Percentiles rank a stretch among this genome's conserved stretches.
phyloP scores from a whole-genome alignment of 2,888 invertebrate species.

The Drosophila tanythrix region DNA sequence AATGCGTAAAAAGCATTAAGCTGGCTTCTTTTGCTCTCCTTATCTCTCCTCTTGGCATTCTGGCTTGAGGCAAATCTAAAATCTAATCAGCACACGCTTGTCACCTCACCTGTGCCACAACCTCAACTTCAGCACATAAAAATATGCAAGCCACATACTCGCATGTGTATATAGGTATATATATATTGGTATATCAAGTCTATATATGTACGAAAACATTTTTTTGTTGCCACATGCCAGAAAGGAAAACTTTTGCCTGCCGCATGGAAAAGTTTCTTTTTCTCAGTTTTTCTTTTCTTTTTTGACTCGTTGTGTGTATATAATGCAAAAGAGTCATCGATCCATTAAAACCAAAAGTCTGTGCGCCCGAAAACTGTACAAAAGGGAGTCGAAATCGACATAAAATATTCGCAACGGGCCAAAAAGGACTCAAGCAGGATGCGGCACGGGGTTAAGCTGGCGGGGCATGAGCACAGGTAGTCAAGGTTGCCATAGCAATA shows the following conservation, averaged over 20 bases:
- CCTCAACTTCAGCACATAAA: constrained; percentile 1
- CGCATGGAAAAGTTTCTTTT: constrained; percentile 42
- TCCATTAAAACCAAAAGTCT: constrained; percentile 82
- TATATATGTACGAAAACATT: constrained; percentile 44
- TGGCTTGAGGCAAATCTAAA: constrained; percentile 47
- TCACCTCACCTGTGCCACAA: constrained; percentile 36
- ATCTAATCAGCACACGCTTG: constrained; percentile 71
- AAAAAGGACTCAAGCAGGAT: constrained; percentile 35
- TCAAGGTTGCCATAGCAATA: constrained; percentile 81
- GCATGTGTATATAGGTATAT: neutral
- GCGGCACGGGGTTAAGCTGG: constrained; percentile 59
- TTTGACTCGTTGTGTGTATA: constrained; percentile 14
- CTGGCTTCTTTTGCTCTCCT: neutral
- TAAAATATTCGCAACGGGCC: constrained; percentile 34
- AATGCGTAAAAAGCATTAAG: constrained; percentile 36
- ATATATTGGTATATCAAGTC: constrained; percentile 15
- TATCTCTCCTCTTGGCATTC: constrained; percentile 15
- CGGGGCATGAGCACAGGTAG: constrained; percentile 75
- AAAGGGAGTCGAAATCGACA: constrained; percentile 51
- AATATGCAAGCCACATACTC: constrained; percentile 1
- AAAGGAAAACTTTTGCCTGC: constrained; percentile 51
- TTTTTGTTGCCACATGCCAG: constrained; percentile 53
- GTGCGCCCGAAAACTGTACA: constrained; percentile 68
- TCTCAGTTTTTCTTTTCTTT: neutral
- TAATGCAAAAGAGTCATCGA: constrained; percentile 63